Base-by-base conservation (phyloP, 2,113 vertebrate genomes). In the Boleophthalmus pectinirostris region DNA sequence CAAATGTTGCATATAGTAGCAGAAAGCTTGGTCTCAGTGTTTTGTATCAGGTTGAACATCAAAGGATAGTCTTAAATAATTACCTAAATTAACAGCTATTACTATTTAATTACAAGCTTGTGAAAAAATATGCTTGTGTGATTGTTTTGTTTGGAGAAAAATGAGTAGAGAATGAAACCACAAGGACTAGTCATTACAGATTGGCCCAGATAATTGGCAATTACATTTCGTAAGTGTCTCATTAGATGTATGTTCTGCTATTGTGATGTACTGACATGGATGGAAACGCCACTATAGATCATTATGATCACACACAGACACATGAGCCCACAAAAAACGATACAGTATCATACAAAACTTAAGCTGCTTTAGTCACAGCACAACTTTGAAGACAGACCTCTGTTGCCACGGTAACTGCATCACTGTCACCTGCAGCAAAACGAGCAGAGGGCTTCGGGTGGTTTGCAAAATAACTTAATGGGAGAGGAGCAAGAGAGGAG, bases 121-220 rank as follows among this genome's bases (percentile, higher is more conserved):
- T 54, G 51, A n/a, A n/a, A 54, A 54, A 5, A 54, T 21, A 10
- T 54, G 38, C 38, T 54, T 54, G 20, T 11, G 51, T 9, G 51
- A n/a, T n/a, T 54, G 51, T 54, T n/a, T 53, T n/a, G 51, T n/a
- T n/a, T 20, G 20, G 51, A 21, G 23, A 5, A 58, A n/a, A 58
- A 24, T 58, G 56, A 25, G 20, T 61, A 2, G 25, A 61, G 13
- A 33, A 70, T 83, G 80, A 75, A 80, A 77, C 49, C 49, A 23
- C 23, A 0, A n/a, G 70, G 46, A 46, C 58, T 61, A 29, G 24
- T 33, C 58, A 61, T 33, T 33, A 33, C 58, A 18, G 58, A 35
- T 61, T n/a, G 38, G 18, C 16, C 2, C 33, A 38, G 61, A 64
- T 64, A 64, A 64, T 64, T 43, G 33, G 10, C 29, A 63, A 63